A percentile compares a stretch with the other conserved stretches of the same genome.
Conservation (phyloP, 2,888 invertebrate species). For the Nomada flava region DNA sequence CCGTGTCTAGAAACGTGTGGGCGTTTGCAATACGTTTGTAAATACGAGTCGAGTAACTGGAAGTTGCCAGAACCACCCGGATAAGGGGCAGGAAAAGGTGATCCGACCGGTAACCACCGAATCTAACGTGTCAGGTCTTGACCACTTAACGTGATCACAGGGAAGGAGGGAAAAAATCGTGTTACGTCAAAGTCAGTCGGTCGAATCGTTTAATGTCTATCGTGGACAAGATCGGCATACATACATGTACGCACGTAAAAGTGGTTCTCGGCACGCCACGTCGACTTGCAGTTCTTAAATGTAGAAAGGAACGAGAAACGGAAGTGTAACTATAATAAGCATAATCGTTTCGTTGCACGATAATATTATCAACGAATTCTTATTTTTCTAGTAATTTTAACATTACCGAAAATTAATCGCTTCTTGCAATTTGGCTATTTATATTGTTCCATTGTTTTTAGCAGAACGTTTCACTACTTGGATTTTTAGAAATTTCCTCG, state of each 20-base stretch:
- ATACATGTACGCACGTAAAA: background rate
- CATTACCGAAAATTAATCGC: no score
- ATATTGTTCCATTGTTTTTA: no score
- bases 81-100: conserved; percentile 45
- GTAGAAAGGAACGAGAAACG: background rate
- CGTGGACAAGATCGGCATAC: background rate
- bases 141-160: background rate
- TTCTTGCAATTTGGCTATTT: no score
- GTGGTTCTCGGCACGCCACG: background rate
- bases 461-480: no score
- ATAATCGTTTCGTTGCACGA: background rate
- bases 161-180: conserved; percentile 6
- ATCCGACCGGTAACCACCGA: conserved; percentile 18
- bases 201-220: conserved; percentile 34
- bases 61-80: conserved; percentile 2
- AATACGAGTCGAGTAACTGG: conserved; percentile 22
- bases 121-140: background rate
- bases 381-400: no score
- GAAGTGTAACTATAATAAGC: background rate
- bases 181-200: conserved; percentile 43
- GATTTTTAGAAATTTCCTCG: no score
- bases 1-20: conserved; percentile 15
- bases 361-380: no score
- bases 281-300: background rate
- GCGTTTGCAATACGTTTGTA: conserved; percentile 10